These are phyloP conservation scores for Palaemon carinicauda DNA, from an alignment of 1,140 invertebrate genomes.

Conservation along the genomic window DNA sequence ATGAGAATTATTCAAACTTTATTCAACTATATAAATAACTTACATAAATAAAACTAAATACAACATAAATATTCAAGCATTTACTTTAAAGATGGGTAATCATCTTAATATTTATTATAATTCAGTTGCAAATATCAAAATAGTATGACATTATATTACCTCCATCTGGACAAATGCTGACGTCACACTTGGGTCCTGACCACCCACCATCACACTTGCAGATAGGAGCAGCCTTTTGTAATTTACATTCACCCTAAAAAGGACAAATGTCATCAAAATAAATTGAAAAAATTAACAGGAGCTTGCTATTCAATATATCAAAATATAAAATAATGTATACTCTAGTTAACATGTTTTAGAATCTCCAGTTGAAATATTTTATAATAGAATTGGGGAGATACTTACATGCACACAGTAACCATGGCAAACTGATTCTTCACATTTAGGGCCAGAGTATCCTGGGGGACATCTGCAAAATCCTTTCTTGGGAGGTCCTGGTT, in stretches of 20 bases:
- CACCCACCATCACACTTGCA: slow-evolving; percentile 59
- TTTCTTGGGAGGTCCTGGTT: not conserved
- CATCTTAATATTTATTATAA: too few species aligned
- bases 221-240: slow-evolving; percentile 10
- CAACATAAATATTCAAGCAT: too few species aligned
- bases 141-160: not conserved
- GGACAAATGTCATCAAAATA: not conserved
- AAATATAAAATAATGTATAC: not conserved
- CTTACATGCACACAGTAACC: slow-evolving; percentile 27
- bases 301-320: too few species aligned
- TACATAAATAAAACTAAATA: too few species aligned
- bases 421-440: slow-evolving; percentile 7
- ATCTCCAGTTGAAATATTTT: too few species aligned
- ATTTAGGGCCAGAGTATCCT: slow-evolving; percentile 15
- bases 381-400: not conserved
- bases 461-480: slow-evolving; percentile 18
- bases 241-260: slow-evolving; percentile 39
- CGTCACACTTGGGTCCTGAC: slow-evolving; percentile 47
- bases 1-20: too few species aligned
- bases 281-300: not conserved
- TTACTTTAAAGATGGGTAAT: too few species aligned
- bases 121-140: too few species aligned
- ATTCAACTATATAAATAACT: too few species aligned
- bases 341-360: not conserved
- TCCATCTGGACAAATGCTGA: slow-evolving; percentile 34